phyloP scores from a whole-genome alignment of 2,888 invertebrate species.

The Drosophila ustulata region DNA sequence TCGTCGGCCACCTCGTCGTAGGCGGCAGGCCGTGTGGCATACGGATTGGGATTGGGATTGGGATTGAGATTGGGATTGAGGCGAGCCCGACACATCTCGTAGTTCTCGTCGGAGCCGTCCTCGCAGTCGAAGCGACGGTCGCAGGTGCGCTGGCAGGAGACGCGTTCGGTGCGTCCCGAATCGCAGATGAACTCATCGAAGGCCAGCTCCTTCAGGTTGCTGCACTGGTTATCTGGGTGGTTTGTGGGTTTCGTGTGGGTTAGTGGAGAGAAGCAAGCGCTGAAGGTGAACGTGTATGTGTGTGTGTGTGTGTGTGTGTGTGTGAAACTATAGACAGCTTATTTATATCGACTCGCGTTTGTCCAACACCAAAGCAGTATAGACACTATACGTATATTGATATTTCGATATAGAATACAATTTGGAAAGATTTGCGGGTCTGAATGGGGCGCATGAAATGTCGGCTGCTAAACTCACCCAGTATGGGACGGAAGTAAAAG shows the following conservation, averaged over 20 bases:
- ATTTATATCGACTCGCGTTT: neutral
- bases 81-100: slow-evolving; percentile 41
- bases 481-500: slow-evolving; percentile 68
- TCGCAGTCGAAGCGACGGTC: slow-evolving; percentile 86
- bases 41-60: slow-evolving; percentile 6
- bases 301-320: slow-evolving; percentile 12
- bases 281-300: slow-evolving; percentile 2
- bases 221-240: slow-evolving; percentile 26
- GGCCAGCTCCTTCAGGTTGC: neutral
- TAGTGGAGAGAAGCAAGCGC: slow-evolving; percentile 3
- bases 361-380: slow-evolving; percentile 38
- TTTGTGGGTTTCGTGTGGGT: slow-evolving; percentile 4
- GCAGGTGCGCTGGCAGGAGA: slow-evolving; percentile 80
- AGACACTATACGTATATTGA: too few relatives aligned
- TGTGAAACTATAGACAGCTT: slow-evolving; percentile 10
- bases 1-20: neutral
- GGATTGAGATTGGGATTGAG: neutral
- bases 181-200: slow-evolving; percentile 19
- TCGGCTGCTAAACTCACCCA: slow-evolving; percentile 71
- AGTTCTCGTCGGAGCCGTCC: slow-evolving; percentile 88
- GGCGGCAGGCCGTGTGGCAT: neutral
- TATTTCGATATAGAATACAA: neutral
- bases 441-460: neutral
- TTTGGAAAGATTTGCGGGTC: neutral
- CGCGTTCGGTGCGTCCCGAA: neutral